Evolutionary conservation across 1,140 invertebrate species (phyloP).

Genomic region (Cyclargus thomasi): DNA sequence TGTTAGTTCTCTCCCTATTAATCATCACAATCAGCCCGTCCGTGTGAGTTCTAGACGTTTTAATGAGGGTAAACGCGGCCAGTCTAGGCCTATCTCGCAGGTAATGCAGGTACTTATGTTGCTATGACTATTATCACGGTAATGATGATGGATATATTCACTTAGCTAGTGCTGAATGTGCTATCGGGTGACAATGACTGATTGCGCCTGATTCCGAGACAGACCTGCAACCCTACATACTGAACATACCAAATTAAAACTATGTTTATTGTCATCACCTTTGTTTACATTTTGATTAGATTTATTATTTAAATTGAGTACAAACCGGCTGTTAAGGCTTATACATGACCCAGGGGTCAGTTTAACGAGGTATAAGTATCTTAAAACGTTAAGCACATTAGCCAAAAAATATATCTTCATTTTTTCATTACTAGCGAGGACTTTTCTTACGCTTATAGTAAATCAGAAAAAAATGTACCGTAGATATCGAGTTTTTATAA

Average conservation of each 20-base stretch:
- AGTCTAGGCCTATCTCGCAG: conserved; percentile 9
- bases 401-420: too few relatives aligned
- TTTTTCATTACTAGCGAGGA: too few relatives aligned
- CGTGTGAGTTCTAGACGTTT: conserved; percentile 18
- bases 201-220: conserved; percentile 1
- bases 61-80: conserved; percentile 2
- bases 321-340: too few relatives aligned
- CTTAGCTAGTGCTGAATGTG: conserved; percentile 9
- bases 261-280: too few relatives aligned
- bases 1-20: background rate
- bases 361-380: too few relatives aligned
- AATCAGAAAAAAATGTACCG: too few relatives aligned
- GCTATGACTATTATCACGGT: conserved; percentile 7
- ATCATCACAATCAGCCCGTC: conserved; percentile 6
- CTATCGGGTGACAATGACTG: conserved; percentile 12
- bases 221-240: background rate
- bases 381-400: too few relatives aligned
- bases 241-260: background rate
- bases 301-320: too few relatives aligned
- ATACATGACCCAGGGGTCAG: too few relatives aligned
- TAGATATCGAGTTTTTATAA: too few relatives aligned
- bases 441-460: too few relatives aligned
- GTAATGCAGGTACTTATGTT: conserved; percentile 8
- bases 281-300: too few relatives aligned
- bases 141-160: conserved; percentile 15